Evolutionary conservation across 2,113 vertebrate genomes (phyloP).

Genomic region (Origma solitaria): DNA sequence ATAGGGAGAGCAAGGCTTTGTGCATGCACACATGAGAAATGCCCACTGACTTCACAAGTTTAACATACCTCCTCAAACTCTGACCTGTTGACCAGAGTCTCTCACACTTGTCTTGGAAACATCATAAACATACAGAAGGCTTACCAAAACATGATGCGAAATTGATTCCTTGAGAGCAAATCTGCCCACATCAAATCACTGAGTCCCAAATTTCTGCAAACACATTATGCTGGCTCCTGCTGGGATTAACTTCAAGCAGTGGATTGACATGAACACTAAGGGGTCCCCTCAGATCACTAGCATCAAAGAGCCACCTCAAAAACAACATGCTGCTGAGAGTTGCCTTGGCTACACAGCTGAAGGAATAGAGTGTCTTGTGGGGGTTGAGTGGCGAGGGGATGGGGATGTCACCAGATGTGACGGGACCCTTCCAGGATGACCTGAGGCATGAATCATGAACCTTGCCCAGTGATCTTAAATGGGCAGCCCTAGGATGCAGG

Average conservation of each 20-base stretch:
- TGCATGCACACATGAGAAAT: neutral
- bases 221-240: neutral
- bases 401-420: neutral
- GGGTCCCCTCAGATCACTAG: neutral
- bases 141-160: neutral
- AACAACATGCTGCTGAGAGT: neutral
- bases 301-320: neutral
- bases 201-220: neutral
- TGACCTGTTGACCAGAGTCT: neutral
- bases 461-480: neutral
- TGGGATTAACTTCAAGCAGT: neutral
- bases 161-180: neutral
- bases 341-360: neutral
- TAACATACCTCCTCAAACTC: neutral
- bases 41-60: neutral
- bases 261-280: neutral
- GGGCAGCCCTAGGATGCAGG: neutral
- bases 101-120: neutral
- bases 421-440: neutral
- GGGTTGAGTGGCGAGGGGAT: neutral
- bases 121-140: neutral
- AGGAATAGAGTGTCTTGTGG: neutral
- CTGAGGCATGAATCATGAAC: neutral
- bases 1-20: neutral
- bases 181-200: neutral